These are phyloP conservation scores for Caiman crocodilus DNA, from an alignment of 2,797 vertebrate genomes.

Conservation along the genomic window DNA sequence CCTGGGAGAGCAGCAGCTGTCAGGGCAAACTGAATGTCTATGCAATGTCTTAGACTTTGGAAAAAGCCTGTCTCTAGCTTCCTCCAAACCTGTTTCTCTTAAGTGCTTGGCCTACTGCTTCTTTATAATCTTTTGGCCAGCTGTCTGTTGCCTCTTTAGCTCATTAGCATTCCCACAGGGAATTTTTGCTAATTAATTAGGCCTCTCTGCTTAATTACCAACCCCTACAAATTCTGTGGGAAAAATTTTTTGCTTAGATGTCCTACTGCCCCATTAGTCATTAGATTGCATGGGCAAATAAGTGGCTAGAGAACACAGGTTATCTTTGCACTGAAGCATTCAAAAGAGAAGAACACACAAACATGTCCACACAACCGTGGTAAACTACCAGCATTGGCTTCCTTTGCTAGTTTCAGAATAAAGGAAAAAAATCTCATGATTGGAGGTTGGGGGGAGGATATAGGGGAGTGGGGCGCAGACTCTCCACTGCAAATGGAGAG, in stretches of 20 bases:
- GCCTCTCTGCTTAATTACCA: neutral
- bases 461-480: too few species aligned
- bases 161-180: neutral
- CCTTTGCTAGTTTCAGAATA: neutral
- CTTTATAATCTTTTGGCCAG: neutral
- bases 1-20: too few species aligned
- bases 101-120: neutral
- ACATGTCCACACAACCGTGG: neutral
- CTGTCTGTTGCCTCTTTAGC: neutral
- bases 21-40: too few species aligned
- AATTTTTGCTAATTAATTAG: neutral
- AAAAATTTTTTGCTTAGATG: neutral
- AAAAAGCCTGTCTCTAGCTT: neutral
- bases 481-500: too few species aligned
- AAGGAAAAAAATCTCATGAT: neutral
- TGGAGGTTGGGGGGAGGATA: too few species aligned
- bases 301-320: neutral
- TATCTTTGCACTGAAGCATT: neutral
- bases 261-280: neutral
- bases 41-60: neutral
- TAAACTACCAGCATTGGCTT: neutral
- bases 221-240: neutral
- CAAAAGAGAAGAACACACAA: neutral
- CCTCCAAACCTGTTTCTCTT: neutral
- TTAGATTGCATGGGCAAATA: neutral